phyloP scores from a whole-genome alignment of 2,888 invertebrate genomes.

The Osedax fenrisi region DNA sequence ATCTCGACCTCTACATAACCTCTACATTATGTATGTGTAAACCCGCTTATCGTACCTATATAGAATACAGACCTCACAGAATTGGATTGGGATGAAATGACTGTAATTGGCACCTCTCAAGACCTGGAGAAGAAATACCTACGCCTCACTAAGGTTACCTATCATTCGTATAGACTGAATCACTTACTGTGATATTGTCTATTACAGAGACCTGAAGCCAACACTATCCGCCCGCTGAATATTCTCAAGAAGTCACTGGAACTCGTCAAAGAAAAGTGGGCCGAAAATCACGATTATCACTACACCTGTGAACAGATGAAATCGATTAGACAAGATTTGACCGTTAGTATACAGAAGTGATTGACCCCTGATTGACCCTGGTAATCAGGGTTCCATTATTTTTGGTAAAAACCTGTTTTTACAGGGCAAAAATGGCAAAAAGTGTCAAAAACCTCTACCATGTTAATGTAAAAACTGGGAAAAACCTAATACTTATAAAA shows the following conservation, averaged over 20 bases:
- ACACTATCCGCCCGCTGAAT: slow-evolving; percentile 69
- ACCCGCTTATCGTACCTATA: neutral
- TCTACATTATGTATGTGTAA: neutral
- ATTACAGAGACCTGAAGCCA: slow-evolving; percentile 62
- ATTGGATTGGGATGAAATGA: slow-evolving; percentile 69
- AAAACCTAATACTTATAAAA: too few species aligned
- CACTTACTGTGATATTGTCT: neutral
- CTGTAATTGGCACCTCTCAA: slow-evolving; percentile 83
- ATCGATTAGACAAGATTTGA: slow-evolving; percentile 93
- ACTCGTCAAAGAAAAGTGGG: slow-evolving; percentile 83
- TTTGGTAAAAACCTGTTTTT: too few species aligned
- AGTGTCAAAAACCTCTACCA: too few species aligned
- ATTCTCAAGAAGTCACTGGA: slow-evolving; percentile 72
- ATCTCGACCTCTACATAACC: neutral
- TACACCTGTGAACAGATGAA: slow-evolving; percentile 97
- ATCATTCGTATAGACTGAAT: too few species aligned
- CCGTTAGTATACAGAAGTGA: too few species aligned
- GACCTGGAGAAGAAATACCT: slow-evolving; percentile 91
- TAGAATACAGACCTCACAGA: slow-evolving; percentile 44
- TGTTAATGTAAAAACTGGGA: too few species aligned
- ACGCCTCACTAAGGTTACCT: slow-evolving; percentile 61
- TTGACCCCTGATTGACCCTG: too few species aligned
- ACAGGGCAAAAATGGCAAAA: too few species aligned
- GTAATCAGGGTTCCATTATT: too few species aligned
- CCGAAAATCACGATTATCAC: slow-evolving; percentile 76